These are phyloP conservation scores for Diarsia dahlii DNA, from an alignment of 2,888 invertebrate species.

Conservation along the genomic window DNA sequence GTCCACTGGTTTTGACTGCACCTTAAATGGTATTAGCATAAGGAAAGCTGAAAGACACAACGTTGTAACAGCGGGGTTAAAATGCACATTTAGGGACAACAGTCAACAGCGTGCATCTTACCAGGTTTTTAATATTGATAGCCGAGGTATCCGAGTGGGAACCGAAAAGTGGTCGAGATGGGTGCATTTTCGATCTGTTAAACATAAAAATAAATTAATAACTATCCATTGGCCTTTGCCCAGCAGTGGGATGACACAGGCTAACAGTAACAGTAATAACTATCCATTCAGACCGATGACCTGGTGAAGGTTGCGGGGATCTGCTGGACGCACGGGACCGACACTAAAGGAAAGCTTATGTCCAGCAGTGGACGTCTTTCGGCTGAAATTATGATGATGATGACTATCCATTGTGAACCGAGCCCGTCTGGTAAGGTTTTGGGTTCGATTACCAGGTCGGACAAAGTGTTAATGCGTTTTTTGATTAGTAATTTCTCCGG, in stretches of 20 bases:
- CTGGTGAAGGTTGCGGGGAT: no score
- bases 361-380: no score
- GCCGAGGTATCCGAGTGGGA: slow-evolving; percentile 93
- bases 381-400: no score
- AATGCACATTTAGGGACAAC: slow-evolving; percentile 44
- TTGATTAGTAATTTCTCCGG: no score
- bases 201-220: slow-evolving; percentile 54
- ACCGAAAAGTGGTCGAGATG: slow-evolving; percentile 82
- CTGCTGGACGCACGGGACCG: no score
- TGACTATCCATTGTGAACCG: not conserved
- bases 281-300: no score
- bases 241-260: no score
- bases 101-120: slow-evolving; percentile 77
- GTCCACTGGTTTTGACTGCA: not conserved
- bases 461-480: no score
- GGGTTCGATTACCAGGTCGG: no score
- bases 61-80: slow-evolving; percentile 44
- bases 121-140: slow-evolving; percentile 90
- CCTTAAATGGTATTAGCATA: not conserved
- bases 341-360: no score
- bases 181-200: slow-evolving; percentile 79
- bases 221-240: not conserved
- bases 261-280: no score
- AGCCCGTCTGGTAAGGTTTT: not conserved
- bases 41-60: slow-evolving; percentile 25